Percentiles rank a stretch among this genome's conserved stretches.
Conservation (phyloP, 2,888 invertebrate species). For the Pheosia gnoma region DNA sequence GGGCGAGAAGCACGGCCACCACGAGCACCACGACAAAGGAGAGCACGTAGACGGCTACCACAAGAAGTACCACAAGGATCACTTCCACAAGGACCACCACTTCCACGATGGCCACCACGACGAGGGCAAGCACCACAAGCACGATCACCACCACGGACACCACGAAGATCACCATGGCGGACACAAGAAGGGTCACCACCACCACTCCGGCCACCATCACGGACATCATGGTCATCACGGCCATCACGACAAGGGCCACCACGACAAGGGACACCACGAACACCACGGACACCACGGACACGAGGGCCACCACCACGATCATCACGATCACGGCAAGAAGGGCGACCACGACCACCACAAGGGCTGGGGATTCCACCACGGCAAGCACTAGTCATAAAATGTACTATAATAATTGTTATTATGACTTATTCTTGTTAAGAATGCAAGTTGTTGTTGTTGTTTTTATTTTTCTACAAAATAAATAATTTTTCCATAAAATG, state of each 20-base stretch:
- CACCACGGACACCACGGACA: constrained; percentile 90
- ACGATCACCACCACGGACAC: constrained; percentile 89
- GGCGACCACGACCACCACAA: constrained; percentile 88
- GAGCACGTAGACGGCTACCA: constrained; percentile 91
- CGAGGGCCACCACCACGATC: constrained; percentile 88
- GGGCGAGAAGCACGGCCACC: constrained; percentile 89
- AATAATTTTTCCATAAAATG: constrained; percentile 33
- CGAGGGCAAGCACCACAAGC: constrained; percentile 91
- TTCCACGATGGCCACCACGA: constrained; percentile 93
- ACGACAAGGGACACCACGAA: constrained; percentile 90
- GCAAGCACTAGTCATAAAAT: constrained; percentile 63
- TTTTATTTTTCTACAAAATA: constrained; percentile 61
- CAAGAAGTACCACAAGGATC: constrained; percentile 92
- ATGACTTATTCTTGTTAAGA: constrained; percentile 55
- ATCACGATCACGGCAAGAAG: constrained; percentile 90
- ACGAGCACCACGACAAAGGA: constrained; percentile 92
- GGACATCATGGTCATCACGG: constrained; percentile 91
- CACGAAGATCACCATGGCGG: constrained; percentile 88
- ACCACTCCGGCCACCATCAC: constrained; percentile 89
- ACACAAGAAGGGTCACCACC: constrained; percentile 91
- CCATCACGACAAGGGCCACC: constrained; percentile 90
- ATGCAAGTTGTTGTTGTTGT: constrained; percentile 56
- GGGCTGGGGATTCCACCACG: constrained; percentile 86
- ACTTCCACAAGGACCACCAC: constrained; percentile 93
- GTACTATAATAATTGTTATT: constrained; percentile 24